A percentile compares a stretch with the other conserved stretches of the same genome.
These are phyloP conservation scores for Biston stratarius DNA, from an alignment of 2,888 invertebrate species.

Conservation along the genomic window DNA sequence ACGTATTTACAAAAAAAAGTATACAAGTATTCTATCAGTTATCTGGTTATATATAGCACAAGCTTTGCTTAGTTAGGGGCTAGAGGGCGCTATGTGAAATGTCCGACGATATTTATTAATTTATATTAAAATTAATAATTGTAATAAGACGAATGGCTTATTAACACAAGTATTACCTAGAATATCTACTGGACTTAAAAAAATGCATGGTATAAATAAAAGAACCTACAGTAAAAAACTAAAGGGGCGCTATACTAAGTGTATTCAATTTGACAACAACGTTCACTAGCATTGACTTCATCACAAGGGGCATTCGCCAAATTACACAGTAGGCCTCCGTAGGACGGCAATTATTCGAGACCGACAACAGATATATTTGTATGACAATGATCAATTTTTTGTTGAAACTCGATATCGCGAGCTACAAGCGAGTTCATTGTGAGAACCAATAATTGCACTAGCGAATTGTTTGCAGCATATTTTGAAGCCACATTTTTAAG, in stretches of 20 bases:
- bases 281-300: constrained; percentile 62
- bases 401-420: constrained; percentile 74
- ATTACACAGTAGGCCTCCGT: constrained; percentile 70
- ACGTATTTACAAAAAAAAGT: too few relatives aligned
- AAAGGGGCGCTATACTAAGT: constrained; percentile 53
- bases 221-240: constrained; percentile 11
- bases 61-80: too few relatives aligned
- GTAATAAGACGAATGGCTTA: too few relatives aligned
- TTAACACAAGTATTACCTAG: too few relatives aligned
- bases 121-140: too few relatives aligned
- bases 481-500: constrained; percentile 1
- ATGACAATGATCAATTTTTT: constrained; percentile 80
- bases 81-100: too few relatives aligned
- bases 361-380: constrained; percentile 85
- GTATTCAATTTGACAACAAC: constrained; percentile 61
- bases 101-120: too few relatives aligned
- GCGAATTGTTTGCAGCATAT: constrained; percentile 39
- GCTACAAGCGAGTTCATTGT: constrained; percentile 47
- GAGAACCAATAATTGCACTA: constrained; percentile 40
- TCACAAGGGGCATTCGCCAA: constrained; percentile 72
- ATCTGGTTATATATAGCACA: too few relatives aligned
- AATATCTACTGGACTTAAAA: not conserved
- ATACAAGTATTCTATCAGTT: too few relatives aligned
- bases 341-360: constrained; percentile 71
- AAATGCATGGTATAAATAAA: constrained; percentile 16